Conservation (phyloP, 2,113 vertebrate species). For the Triplophysa tibetana region DNA sequence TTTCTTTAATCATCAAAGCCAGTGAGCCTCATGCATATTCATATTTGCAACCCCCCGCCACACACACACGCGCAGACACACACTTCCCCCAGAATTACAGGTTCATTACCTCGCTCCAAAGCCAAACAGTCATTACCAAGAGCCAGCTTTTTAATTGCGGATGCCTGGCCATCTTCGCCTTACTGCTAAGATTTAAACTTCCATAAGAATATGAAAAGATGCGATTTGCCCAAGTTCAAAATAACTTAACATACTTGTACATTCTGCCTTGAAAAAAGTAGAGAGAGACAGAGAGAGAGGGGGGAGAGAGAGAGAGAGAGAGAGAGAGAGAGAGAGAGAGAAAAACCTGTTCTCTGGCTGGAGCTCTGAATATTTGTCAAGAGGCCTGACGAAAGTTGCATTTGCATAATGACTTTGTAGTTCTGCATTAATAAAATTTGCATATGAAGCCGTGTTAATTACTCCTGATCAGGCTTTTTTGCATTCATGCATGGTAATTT, state of each 20-base stretch:
- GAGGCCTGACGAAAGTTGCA: slow-evolving; percentile 98
- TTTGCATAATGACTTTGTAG: slow-evolving; percentile 99
- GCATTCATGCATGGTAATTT: slow-evolving; percentile 99
- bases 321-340: slow-evolving; percentile 25
- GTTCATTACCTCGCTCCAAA: slow-evolving; percentile 98
- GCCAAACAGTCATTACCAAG: slow-evolving; percentile 92
- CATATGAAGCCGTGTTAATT: slow-evolving; percentile 99
- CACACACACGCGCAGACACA: slow-evolving; percentile 65
- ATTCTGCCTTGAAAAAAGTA: slow-evolving; percentile 53
- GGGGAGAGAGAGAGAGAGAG: slow-evolving; percentile 39
- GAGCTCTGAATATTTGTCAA: slow-evolving; percentile 99
- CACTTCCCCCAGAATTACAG: slow-evolving; percentile 92
- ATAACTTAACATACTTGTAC: slow-evolving; percentile 84
- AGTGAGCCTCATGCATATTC: slow-evolving; percentile 99
- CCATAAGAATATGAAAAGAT: slow-evolving; percentile 43
- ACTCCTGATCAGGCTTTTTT: slow-evolving; percentile 99
- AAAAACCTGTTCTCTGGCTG: slow-evolving; percentile 81
- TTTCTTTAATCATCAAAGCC: slow-evolving; percentile 99
- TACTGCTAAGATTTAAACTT: slow-evolving; percentile 54
- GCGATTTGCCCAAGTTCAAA: slow-evolving; percentile 77
- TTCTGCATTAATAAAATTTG: slow-evolving; percentile 99
- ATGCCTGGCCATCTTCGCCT: slow-evolving; percentile 64
- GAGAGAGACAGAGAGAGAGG: slow-evolving; percentile 41
- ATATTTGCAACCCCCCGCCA: slow-evolving; percentile 83
- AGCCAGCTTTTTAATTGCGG: slow-evolving; percentile 69